These are phyloP conservation scores for Atta colombica DNA, from an alignment of 1,140 invertebrate species.

Conservation along the genomic window DNA sequence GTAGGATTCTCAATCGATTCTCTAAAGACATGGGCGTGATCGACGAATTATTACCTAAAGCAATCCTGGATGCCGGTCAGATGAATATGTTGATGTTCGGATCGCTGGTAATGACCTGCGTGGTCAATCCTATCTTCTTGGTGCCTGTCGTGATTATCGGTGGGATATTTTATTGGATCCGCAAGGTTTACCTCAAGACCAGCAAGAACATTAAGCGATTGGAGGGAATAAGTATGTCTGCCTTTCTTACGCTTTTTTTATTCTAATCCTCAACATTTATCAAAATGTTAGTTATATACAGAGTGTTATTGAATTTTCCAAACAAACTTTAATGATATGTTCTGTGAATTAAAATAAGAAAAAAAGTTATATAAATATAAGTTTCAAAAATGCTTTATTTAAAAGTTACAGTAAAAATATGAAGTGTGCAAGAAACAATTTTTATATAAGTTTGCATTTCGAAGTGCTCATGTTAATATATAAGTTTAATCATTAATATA, in stretches of 20 bases:
- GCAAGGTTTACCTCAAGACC: constrained; percentile 93
- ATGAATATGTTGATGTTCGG: constrained; percentile 89
- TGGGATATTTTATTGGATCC: constrained; percentile 90
- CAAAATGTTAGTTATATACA: too few species aligned
- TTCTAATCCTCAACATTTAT: not conserved
- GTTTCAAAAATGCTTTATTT: too few species aligned
- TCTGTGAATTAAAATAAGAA: too few species aligned
- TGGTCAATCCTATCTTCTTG: constrained; percentile 92
- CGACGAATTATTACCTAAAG: constrained; percentile 94
- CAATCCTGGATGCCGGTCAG: constrained; percentile 92
- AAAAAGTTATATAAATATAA: too few species aligned
- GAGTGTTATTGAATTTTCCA: too few species aligned
- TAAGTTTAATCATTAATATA: too few species aligned
- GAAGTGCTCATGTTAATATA: too few species aligned
- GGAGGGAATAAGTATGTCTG: constrained; percentile 91
- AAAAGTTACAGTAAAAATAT: too few species aligned
- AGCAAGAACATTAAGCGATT: constrained; percentile 95
- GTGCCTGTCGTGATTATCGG: constrained; percentile 90
- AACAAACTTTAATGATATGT: too few species aligned
- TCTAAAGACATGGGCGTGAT: constrained; percentile 93
- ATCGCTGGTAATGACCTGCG: constrained; percentile 90
- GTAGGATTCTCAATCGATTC: constrained; percentile 92
- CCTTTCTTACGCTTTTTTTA: not conserved
- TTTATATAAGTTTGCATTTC: too few species aligned
- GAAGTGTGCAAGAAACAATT: too few species aligned